Evolutionary conservation across 2,113 vertebrate genomes (phyloP).

Genomic region (Macrotus californicus): DNA sequence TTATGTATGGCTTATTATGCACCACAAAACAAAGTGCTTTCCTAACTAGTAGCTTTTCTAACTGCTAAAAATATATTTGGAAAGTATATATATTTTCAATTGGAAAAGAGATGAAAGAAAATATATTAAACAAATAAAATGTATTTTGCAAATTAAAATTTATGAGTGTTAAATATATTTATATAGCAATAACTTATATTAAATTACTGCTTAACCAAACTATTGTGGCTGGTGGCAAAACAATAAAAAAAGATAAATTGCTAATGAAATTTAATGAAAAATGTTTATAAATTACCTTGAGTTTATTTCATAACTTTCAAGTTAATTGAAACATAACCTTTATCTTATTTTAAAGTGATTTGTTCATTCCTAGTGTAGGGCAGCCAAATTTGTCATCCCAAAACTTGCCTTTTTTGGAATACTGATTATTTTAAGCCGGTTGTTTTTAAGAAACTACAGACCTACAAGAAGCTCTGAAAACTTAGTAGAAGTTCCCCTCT

Average conservation of each 20-base stretch:
- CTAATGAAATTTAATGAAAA: constrained; percentile 36
- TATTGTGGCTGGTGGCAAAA: constrained; percentile 43
- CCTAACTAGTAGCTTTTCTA: no score
- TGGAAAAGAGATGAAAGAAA: constrained; percentile 6
- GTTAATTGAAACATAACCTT: no score
- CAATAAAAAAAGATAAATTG: constrained; percentile 57
- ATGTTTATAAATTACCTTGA: constrained; percentile 53
- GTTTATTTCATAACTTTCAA: constrained; percentile 35
- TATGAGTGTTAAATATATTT: constrained; percentile 51
- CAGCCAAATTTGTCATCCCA: background rate
- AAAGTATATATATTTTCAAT: constrained; percentile 22
- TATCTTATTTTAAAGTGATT: constrained; percentile 33
- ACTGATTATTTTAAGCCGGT: background rate
- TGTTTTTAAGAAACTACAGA: background rate
- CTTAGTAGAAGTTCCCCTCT: background rate
- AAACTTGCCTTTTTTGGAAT: background rate
- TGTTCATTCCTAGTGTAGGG: background rate
- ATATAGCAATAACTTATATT: constrained; percentile 15
- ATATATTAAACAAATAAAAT: constrained; percentile 25
- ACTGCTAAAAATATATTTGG: constrained; percentile 35
- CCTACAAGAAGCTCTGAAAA: background rate
- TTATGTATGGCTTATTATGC: background rate
- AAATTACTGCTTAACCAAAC: constrained; percentile 64
- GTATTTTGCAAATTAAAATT: constrained; percentile 29
- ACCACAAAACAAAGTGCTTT: constrained; percentile 31